Evolutionary conservation across 2,888 invertebrate species (phyloP).

Genomic region (Lampropteryx suffumata): DNA sequence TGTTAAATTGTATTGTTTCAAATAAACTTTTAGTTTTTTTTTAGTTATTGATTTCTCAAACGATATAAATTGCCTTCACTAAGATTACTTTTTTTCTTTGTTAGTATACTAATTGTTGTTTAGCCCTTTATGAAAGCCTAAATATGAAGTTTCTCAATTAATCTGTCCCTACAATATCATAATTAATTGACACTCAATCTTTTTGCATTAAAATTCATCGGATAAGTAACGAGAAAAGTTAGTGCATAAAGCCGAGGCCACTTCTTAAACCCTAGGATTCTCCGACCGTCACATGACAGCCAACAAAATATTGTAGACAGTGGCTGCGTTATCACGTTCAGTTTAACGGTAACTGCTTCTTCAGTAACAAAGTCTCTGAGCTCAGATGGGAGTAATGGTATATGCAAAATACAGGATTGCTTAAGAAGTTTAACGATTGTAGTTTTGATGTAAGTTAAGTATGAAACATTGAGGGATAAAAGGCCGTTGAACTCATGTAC

Average conservation of each 20-base stretch:
- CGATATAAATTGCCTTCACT: no score
- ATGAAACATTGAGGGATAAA: slow-evolving; percentile 2
- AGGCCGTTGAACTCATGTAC: not conserved
- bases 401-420: slow-evolving; percentile 15
- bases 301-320: no score
- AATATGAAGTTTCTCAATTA: slow-evolving; percentile 4
- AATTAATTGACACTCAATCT: slow-evolving; percentile 33
- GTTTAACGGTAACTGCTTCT: not conserved
- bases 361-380: not conserved
- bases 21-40: no score
- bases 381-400: slow-evolving; percentile 14
- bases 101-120: no score
- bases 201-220: slow-evolving; percentile 46
- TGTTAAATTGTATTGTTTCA: no score
- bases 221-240: slow-evolving; percentile 41
- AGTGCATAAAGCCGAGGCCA: slow-evolving; percentile 14
- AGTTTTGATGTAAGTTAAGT: slow-evolving; percentile 5
- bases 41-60: no score
- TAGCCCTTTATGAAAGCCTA: no score
- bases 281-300: no score
- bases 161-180: slow-evolving; percentile 31
- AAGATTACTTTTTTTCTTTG: no score
- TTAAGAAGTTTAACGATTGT: slow-evolving; percentile 9
- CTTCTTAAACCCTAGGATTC: no score
- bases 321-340: not conserved